Percentiles rank a stretch among this genome's conserved stretches.
phyloP scores from a whole-genome alignment of 1,140 invertebrate genomes.

The Drosophila azteca region DNA sequence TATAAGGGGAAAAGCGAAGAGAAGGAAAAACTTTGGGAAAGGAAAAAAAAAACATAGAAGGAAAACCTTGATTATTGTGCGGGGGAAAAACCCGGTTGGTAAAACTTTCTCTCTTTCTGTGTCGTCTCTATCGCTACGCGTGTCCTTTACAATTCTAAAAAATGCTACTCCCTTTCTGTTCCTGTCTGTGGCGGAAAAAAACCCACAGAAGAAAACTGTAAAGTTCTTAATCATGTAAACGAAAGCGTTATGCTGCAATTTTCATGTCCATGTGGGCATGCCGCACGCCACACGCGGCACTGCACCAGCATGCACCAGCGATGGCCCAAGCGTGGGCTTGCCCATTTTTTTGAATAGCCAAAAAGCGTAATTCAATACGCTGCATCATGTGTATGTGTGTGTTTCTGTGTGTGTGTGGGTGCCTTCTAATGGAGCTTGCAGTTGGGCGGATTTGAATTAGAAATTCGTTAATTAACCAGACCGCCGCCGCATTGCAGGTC shows the following conservation, averaged over 20 bases:
- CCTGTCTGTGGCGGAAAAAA: not conserved
- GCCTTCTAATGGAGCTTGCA: no score
- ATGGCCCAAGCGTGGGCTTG: no score
- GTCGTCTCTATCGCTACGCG: no score
- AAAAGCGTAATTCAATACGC: constrained; percentile 26
- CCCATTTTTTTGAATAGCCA: not conserved
- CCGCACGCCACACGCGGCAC: constrained; percentile 32
- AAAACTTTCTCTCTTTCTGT: constrained; percentile 7
- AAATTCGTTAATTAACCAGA: no score
- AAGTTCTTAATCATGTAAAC: constrained; percentile 52
- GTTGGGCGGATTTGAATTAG: no score
- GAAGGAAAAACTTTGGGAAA: no score
- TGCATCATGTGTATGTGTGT: no score
- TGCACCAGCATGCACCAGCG: constrained; percentile 8
- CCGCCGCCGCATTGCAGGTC: no score
- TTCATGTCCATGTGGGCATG: constrained; percentile 21
- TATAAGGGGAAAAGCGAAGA: no score
- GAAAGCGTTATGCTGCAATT: constrained; percentile 53
- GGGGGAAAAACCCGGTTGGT: constrained; percentile 4
- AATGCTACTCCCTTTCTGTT: constrained; percentile 4
- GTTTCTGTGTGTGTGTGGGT: no score
- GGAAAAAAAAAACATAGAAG: not conserved
- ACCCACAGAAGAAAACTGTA: constrained; percentile 1
- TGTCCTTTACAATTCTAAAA: constrained; percentile 24
- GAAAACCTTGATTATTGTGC: constrained; percentile 32